Base-by-base conservation (phyloP, 2,888 invertebrate genomes). In the Eupithecia exiguata region DNA sequence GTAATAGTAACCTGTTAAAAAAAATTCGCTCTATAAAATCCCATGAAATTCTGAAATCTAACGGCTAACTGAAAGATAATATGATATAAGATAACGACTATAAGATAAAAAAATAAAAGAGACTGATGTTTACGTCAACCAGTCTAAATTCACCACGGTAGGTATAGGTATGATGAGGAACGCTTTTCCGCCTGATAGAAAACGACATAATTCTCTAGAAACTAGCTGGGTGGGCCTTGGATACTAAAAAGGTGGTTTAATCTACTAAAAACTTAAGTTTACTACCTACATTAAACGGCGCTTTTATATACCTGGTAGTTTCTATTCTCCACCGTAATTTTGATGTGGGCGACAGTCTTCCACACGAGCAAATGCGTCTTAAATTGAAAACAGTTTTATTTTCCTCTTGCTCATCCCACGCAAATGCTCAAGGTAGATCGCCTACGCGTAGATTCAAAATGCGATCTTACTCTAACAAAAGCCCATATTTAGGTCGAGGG, bases 401-500 rank as follows among this genome's bases (percentile, higher is more conserved):
- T 65, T n/a, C 63, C 38, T 18, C 38, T 12, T 36, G 63, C 38
- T 66, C 38, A 21, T 21, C 72, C 69, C 30, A 72, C 72, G 25
- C 69, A 68, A 40, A 61, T 40, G 25, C 40, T 68, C 53, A 68
- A 70, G 58, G 74, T 70, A 65, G 70, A 58, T 65, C 74, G 70
- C 68, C 68, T 58, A 36, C 68, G 25, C 21, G 67, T 61, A 58
- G 43, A 67, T 67, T 70, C 61, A 70, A 58, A 73, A 73, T 69
- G 61, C 66, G 46, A 73, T 73, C 61, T n/a, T 43, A 66, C 16
- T 38, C 18, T 62, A 70, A 67, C 62, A 67, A 70, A 62, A 67
- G 70, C 67, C 58, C 65, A 63, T 71, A 75, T 72, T 72, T 62
- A 18, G 67, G 67, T 88, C 83, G 82, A 84, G 81, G 83, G 83